Evolutionary conservation across 37 sponge, comb jelly and placozoan genomes (phyloP), one percentile per base, ranked within the genome.

Genomic region (Spongia lamella): DNA sequence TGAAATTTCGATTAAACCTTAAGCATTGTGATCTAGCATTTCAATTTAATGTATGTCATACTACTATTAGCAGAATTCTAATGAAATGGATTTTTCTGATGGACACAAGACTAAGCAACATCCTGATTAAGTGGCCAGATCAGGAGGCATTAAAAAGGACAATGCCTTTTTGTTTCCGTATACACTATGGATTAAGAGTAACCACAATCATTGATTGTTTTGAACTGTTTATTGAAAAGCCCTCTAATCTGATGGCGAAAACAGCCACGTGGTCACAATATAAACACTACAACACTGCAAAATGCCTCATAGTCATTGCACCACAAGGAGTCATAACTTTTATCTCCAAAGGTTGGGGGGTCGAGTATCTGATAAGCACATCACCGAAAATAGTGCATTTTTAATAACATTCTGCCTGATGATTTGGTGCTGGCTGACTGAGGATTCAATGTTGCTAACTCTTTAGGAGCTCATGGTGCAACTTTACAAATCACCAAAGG

Each of bases 271-370:
- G 75, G 74, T 82, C 75, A 1, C 75, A 66, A 27, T 82, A 82
- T 34, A 82, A 82, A 26, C 75, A 73, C 34, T 72, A 81, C 30
- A 82, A 82, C 59, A 73, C 83, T 0, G 75, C 75, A 4, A 83
- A 83, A 43, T 75, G 59, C 30, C 43, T 83, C 3, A 75, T 83
- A 7, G 61, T 53, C 25, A 75, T 83, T 38, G 68, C 62, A 39
- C 70, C 76, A 17, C 61, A 61, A 50, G 81, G 69, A 56, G 40
- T 59, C 37, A 52, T 53, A 55, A 70, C 64, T 11, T 84, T 63
- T 7, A 53, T 84, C 17, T 84, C 84, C 16, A 77, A 84, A 52
- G 77, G 78, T 15, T 84, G 73, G 72, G 85, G 85, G 85, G 85
- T 21, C 51, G 85, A 36, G 64, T 33, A 0, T 84, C 78, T 2